phyloP scores from a whole-genome alignment of 2,888 invertebrate species.

The Rhamphomyia laevipes region DNA sequence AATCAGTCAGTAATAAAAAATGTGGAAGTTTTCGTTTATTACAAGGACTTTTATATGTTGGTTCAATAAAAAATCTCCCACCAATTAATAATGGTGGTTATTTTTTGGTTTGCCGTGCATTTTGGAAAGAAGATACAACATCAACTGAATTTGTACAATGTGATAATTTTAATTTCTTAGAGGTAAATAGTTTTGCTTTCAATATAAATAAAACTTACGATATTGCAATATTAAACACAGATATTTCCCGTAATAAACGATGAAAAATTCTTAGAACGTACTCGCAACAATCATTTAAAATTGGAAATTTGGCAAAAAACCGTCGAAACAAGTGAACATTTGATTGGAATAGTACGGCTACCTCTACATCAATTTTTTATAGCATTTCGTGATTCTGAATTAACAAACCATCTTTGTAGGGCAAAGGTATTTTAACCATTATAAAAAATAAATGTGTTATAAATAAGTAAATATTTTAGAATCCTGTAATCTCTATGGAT shows the following conservation, averaged over 20 bases:
- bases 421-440: slow-evolving; percentile 37
- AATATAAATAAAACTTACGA: background rate
- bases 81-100: slow-evolving; percentile 15
- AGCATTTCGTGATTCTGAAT: slow-evolving; percentile 44
- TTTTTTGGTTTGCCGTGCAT: slow-evolving; percentile 27
- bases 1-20: background rate
- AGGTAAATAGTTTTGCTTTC: slow-evolving; percentile 18
- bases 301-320: slow-evolving; percentile 43
- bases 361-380: slow-evolving; percentile 49
- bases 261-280: slow-evolving; percentile 41
- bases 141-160: slow-evolving; percentile 16
- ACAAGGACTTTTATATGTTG: slow-evolving; percentile 29
- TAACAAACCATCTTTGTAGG: slow-evolving; percentile 41
- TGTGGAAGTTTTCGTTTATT: slow-evolving; percentile 20
- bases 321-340: slow-evolving; percentile 26
- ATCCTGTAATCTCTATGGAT: slow-evolving; percentile 49
- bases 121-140: slow-evolving; percentile 29
- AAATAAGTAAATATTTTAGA: slow-evolving; percentile 29
- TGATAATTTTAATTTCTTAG: slow-evolving; percentile 26
- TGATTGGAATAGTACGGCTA: slow-evolving; percentile 43
- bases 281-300: slow-evolving; percentile 44
- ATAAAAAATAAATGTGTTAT: background rate
- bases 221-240: slow-evolving; percentile 24
- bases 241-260: slow-evolving; percentile 44
- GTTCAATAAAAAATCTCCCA: slow-evolving; percentile 21